A percentile compares a stretch with the other conserved stretches of the same genome.
Evolutionary conservation across 92 coral and sea anemone species (phyloP).

Genomic region (Montipora capitata): DNA sequence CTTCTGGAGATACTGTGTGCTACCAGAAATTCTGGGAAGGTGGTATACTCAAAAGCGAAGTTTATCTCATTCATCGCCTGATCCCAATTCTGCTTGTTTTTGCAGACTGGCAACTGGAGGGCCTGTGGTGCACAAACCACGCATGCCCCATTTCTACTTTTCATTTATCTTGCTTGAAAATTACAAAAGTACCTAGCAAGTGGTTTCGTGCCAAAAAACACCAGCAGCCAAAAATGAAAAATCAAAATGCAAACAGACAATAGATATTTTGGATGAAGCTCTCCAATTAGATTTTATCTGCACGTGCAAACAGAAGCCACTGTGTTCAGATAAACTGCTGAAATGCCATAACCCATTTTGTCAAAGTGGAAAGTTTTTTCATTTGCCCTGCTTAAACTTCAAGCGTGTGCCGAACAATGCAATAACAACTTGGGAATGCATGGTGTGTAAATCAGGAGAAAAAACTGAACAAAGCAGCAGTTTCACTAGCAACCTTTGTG

Average conservation of each 20-base stretch:
- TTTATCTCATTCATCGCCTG: neutral
- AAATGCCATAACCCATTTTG: slow-evolving; percentile 58
- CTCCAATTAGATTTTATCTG: slow-evolving; percentile 42
- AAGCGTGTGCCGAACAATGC: slow-evolving; percentile 75
- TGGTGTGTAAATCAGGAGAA: slow-evolving; percentile 48
- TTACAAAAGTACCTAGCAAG: slow-evolving; percentile 16
- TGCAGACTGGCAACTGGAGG: slow-evolving; percentile 30
- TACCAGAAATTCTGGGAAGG: no score
- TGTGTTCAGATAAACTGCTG: slow-evolving; percentile 55
- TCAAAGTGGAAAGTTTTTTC: slow-evolving; percentile 75
- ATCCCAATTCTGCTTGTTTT: slow-evolving; percentile 37
- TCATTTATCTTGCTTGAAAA: slow-evolving; percentile 60
- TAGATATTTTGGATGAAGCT: slow-evolving; percentile 49
- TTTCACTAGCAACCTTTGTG: no score
- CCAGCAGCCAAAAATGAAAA: slow-evolving; percentile 32
- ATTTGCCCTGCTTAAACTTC: slow-evolving; percentile 58
- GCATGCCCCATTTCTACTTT: slow-evolving; percentile 47
- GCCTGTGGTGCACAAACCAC: slow-evolving; percentile 43
- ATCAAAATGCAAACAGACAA: slow-evolving; percentile 34
- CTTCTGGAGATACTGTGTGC: slow-evolving; percentile 62
- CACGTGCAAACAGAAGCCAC: slow-evolving; percentile 57
- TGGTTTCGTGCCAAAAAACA: slow-evolving; percentile 67
- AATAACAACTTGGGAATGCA: slow-evolving; percentile 62
- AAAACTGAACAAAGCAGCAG: neutral
- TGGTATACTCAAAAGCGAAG: no score